A percentile compares a stretch with the other conserved stretches of the same genome.
Conservation (phyloP, 2,797 vertebrate genomes). For the Ctenochaetus hawaiiensis region DNA sequence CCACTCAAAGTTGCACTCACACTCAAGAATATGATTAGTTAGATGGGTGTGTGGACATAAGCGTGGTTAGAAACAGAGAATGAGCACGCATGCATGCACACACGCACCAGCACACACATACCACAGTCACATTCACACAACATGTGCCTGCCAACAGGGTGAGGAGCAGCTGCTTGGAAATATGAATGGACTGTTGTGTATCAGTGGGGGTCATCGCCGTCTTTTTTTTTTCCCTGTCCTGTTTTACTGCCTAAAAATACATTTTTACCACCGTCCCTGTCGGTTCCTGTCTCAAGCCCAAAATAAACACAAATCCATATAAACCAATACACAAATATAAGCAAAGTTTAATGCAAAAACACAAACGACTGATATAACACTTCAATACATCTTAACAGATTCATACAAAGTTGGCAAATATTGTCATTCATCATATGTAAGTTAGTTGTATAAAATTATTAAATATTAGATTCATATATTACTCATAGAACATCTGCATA, state of each 20-base stretch:
- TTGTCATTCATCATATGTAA: constrained; percentile 85
- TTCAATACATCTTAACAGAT: constrained; percentile 81
- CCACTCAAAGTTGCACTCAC: constrained; percentile 40
- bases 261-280: constrained; percentile 52
- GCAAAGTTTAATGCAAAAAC: constrained; percentile 86
- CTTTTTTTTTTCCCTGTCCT: constrained; percentile 62
- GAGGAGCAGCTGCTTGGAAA: constrained; percentile 52
- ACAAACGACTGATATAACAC: constrained; percentile 82
- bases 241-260: constrained; percentile 61
- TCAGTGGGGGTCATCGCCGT: constrained; percentile 59
- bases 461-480: constrained; percentile 93
- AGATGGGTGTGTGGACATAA: constrained; percentile 55
- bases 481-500: constrained; percentile 90
- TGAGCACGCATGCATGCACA: constrained; percentile 19
- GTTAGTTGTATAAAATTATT: constrained; percentile 92
- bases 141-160: constrained; percentile 68
- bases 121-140: constrained; percentile 62
- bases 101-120: constrained; percentile 20
- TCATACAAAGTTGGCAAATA: constrained; percentile 86
- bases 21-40: constrained; percentile 58
- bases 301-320: constrained; percentile 67
- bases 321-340: constrained; percentile 78
- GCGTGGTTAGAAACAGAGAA: constrained; percentile 63
- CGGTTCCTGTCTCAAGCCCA: constrained; percentile 48
- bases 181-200: constrained; percentile 61